phyloP scores from a whole-genome alignment of 2,113 vertebrate species.

The Jaculus jaculus region DNA sequence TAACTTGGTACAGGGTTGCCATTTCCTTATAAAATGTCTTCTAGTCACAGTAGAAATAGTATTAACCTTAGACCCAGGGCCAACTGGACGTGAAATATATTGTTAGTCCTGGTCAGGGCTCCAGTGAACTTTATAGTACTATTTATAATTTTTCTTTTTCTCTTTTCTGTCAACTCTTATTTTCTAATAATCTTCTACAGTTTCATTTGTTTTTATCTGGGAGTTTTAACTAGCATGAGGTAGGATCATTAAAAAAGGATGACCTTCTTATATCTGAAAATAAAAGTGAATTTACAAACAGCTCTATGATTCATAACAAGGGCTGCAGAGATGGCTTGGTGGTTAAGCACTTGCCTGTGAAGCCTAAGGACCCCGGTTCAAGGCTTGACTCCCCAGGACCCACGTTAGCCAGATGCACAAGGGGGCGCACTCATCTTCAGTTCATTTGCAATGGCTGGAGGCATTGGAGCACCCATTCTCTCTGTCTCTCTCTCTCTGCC shows the following conservation, averaged over 20 bases:
- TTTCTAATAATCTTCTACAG: neutral
- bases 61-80: conserved; percentile 71
- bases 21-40: conserved; percentile 73
- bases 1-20: conserved; percentile 78
- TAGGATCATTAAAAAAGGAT: neutral
- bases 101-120: conserved; percentile 20
- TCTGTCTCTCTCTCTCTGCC: no score
- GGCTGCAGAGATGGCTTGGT: no score
- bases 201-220: neutral
- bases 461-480: no score
- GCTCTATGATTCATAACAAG: neutral
- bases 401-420: no score
- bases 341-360: no score
- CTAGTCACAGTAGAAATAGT: conserved; percentile 71
- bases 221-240: neutral
- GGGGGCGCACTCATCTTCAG: no score
- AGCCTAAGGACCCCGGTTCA: no score
- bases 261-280: neutral
- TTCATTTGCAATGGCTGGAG: no score
- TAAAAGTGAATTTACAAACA: conserved; percentile 1
- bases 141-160: neutral
- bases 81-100: conserved; percentile 71
- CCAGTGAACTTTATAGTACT: neutral
- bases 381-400: no score
- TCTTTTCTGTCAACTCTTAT: neutral